These are phyloP conservation scores for Pentamera pediparva DNA, from an alignment of 53 echinoderm and acorn worm genomes.

Conservation along the genomic window DNA sequence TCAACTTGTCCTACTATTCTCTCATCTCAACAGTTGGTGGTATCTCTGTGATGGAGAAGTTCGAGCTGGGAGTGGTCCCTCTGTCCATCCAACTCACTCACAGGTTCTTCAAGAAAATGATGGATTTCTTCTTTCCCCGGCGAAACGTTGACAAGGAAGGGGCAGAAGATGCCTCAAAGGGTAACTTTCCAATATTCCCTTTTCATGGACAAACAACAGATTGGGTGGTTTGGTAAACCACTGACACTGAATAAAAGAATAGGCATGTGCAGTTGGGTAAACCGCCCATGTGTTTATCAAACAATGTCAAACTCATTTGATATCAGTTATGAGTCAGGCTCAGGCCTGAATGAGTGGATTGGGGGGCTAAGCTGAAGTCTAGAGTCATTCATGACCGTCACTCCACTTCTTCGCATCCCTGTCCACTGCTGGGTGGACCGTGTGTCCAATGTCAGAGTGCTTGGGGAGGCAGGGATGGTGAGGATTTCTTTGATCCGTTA, in stretches of 20 bases:
- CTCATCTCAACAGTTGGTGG: conserved; percentile 62
- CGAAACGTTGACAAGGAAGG: conserved; percentile 67
- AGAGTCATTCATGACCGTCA: too few species aligned
- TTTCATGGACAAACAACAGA: neutral
- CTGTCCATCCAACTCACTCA: conserved; percentile 86
- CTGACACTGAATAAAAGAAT: neutral
- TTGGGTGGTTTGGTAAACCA: neutral
- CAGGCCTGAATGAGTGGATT: neutral
- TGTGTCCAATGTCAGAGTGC: too few species aligned
- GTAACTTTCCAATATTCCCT: conserved; percentile 1
- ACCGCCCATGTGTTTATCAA: too few species aligned
- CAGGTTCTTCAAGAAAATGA: conserved; percentile 92
- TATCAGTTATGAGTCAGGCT: too few species aligned
- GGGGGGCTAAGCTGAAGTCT: too few species aligned
- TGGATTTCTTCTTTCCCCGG: conserved; percentile 95
- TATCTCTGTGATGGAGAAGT: conserved; percentile 88
- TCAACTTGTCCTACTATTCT: neutral
- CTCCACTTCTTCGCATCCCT: too few species aligned
- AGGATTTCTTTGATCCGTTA: too few species aligned
- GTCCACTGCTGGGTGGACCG: too few species aligned
- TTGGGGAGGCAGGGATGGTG: too few species aligned
- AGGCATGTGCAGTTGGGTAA: neutral
- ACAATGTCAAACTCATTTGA: too few species aligned
- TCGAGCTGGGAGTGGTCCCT: conserved; percentile 93
- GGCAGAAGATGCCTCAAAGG: conserved; percentile 42